Percentiles rank a stretch among this genome's conserved stretches.
Conservation (phyloP, 2,888 invertebrate species). For the Caenorhabditis drosophilae region DNA sequence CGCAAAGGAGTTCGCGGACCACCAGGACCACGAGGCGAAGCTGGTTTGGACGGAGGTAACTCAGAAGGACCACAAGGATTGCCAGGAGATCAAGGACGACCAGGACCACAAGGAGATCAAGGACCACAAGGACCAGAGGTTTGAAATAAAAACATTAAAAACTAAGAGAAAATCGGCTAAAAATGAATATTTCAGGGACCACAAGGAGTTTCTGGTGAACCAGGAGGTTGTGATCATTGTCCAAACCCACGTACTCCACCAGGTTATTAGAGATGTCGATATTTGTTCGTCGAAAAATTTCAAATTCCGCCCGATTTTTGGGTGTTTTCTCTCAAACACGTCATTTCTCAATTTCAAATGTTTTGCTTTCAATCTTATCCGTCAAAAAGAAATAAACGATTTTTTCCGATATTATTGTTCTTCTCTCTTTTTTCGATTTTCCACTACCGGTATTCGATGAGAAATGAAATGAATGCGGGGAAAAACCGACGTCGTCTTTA, state of each 20-base stretch:
- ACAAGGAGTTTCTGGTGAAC: conserved; percentile 44
- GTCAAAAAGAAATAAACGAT: too few relatives aligned
- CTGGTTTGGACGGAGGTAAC: conserved; percentile 52
- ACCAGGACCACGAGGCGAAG: conserved; percentile 58
- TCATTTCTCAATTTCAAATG: too few relatives aligned
- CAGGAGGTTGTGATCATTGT: conserved; percentile 50
- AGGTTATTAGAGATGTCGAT: conserved; percentile 52
- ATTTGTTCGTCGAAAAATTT: too few relatives aligned
- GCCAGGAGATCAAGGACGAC: conserved; percentile 53
- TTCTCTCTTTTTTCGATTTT: too few relatives aligned
- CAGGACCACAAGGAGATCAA: conserved; percentile 54
- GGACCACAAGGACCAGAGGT: conserved; percentile 57
- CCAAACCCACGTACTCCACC: conserved; percentile 61
- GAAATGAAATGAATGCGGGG: too few relatives aligned
- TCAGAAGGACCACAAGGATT: conserved; percentile 48
- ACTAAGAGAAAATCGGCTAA: background rate
- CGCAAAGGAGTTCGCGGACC: conserved; percentile 49
- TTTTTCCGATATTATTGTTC: too few relatives aligned
- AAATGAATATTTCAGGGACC: conserved; percentile 27
- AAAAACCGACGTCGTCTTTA: too few relatives aligned
- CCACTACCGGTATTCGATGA: too few relatives aligned
- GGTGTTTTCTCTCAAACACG: conserved; percentile 4
- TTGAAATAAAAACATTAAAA: background rate
- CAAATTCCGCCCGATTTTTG: conserved; percentile 6
- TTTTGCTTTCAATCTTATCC: too few relatives aligned